phyloP scores from a whole-genome alignment of 2,888 invertebrate species.

The Vandiemenella viatica region DNA sequence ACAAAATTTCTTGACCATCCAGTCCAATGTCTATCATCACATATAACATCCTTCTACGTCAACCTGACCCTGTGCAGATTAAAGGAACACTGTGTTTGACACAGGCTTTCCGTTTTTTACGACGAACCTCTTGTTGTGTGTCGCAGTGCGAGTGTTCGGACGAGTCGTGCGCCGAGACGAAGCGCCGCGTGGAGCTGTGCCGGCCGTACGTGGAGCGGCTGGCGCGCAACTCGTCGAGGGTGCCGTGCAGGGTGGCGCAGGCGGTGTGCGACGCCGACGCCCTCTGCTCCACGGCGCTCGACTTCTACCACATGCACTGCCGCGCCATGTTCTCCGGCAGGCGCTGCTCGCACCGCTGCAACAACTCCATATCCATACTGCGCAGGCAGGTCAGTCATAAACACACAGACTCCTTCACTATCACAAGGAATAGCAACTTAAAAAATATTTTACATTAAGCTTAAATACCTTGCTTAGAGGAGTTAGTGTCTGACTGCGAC shows the following conservation, averaged over 20 bases:
- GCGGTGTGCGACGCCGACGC: slow-evolving; percentile 69
- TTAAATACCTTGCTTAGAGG: too few species aligned
- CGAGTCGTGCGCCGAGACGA: slow-evolving; percentile 51
- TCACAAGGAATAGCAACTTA: too few species aligned
- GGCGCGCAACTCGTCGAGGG: slow-evolving; percentile 48
- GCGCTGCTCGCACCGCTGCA: slow-evolving; percentile 57
- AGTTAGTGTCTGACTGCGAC: too few species aligned
- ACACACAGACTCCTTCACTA: too few species aligned
- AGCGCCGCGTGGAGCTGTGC: slow-evolving; percentile 58
- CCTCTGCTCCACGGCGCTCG: slow-evolving; percentile 57
- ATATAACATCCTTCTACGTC: too few species aligned
- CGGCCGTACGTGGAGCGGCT: slow-evolving; percentile 51
- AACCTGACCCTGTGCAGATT: too few species aligned
- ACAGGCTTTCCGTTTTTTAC: too few species aligned
- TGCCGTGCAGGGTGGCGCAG: slow-evolving; percentile 62
- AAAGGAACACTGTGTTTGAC: too few species aligned
- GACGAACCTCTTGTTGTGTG: too few species aligned
- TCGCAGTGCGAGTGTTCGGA: slow-evolving; percentile 60
- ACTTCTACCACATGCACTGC: slow-evolving; percentile 59
- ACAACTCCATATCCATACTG: slow-evolving; percentile 63
- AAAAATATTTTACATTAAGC: too few species aligned
- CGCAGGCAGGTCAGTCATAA: slow-evolving; percentile 53
- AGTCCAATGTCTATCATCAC: too few species aligned
- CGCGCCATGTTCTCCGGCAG: slow-evolving; percentile 44
- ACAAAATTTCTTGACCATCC: too few species aligned